Conservation (phyloP, 2,797 vertebrate species). For the Gymnoscopelus microlampas region DNA sequence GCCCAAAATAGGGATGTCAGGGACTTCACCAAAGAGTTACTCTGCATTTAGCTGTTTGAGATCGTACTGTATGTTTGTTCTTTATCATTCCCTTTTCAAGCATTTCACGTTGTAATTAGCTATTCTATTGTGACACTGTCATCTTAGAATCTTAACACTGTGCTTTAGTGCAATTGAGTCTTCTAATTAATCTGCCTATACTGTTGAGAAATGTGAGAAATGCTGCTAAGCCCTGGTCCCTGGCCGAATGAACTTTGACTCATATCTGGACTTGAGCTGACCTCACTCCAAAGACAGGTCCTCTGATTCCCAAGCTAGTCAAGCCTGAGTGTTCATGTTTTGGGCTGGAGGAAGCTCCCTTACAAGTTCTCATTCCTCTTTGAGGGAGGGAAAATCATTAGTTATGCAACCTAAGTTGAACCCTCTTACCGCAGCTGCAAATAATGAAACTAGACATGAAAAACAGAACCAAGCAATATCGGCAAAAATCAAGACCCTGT, state of each 20-base stretch:
- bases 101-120: conserved; percentile 25
- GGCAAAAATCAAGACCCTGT: conserved; percentile 29
- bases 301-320: conserved; percentile 66
- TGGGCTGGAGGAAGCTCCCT: conserved; percentile 30
- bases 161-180: conserved; percentile 33
- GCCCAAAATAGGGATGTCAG: no score
- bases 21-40: no score
- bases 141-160: background rate
- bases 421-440: conserved; percentile 5
- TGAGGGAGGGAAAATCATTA: conserved; percentile 11
- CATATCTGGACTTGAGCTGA: conserved; percentile 88
- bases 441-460: conserved; percentile 10
- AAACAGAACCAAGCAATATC: background rate
- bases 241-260: conserved; percentile 90
- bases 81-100: background rate
- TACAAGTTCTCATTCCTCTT: conserved; percentile 33
- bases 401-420: conserved; percentile 19
- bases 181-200: conserved; percentile 66
- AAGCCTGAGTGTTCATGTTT: conserved; percentile 45
- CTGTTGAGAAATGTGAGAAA: conserved; percentile 66
- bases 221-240: conserved; percentile 70
- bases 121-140: conserved; percentile 9
- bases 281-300: conserved; percentile 68
- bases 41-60: no score
- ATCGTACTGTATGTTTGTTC: no score